Evolutionary conservation across 2,888 invertebrate genomes (phyloP), one percentile per base, ranked within the genome.

Genomic region (Pheosia gnoma): DNA sequence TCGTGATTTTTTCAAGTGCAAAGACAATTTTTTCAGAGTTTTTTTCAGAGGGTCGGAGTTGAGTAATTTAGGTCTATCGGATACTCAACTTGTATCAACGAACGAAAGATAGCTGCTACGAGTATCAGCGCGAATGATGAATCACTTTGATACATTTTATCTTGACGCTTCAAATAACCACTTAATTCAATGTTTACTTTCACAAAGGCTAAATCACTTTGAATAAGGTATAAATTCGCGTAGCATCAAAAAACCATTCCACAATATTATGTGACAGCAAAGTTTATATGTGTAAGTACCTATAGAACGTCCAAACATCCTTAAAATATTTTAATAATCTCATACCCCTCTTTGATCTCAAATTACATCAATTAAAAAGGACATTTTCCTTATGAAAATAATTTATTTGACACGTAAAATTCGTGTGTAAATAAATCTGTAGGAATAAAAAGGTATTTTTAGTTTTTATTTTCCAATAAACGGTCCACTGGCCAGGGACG

Each of bases 1-100:
- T 45, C 45, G 49, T 57, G 60, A 60, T 62, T 72, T 71, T 68
- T 65, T 62, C 53, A 37, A 36, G 53, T 53, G 9, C 37, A 10
- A 37, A 10, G 10, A 53, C 37, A 9, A 53, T 53, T 53, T n/a
- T n/a, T n/a, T n/a, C n/a, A n/a, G n/a, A n/a, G n/a, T n/a, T n/a
- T n/a, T n/a, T n/a, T 37, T 53, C 53, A 37, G 37, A 10, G 53
- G 37, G 25, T 8, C 0, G 10, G 37, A 11, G 10, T 37, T 4
- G 53, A 53, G 53, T 37, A 52, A 36, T 52, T 52, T 36, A 36
- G 36, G 8, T 52, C 36, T 25, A 51, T 51, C 13, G 13, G 25
- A 49, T n/a, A 36, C 9, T 36, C 52, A 13, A 52, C 13, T 52
- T 4, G 7, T 52, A 36, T 36, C 0, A 7, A 9, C 8, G 36